These are phyloP conservation scores for Anagrus nilaparvatae DNA, from an alignment of 1,140 invertebrate species.

Conservation along the genomic window DNA sequence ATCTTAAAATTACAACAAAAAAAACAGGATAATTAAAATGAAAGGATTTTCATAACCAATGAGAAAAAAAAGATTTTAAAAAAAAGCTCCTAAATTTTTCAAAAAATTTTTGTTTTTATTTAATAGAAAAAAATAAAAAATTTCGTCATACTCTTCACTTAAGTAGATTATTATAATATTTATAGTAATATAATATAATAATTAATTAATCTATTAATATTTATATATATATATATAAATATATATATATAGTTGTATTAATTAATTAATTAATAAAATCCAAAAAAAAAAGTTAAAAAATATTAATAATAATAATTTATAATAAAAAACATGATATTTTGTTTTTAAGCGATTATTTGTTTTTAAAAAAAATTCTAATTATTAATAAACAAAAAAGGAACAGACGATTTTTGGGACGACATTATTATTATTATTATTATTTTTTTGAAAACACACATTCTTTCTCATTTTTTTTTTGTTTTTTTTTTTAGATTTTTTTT, in stretches of 20 bases:
- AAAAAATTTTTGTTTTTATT: conserved; percentile 17
- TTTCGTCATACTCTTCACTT: conserved; percentile 14
- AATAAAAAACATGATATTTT: no score
- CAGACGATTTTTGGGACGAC: conserved; percentile 11
- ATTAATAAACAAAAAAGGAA: no score
- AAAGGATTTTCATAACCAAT: no score
- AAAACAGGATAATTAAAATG: no score
- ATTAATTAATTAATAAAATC: no score
- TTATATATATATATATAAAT: conserved; percentile 11
- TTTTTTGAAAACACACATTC: conserved; percentile 4
- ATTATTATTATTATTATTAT: conserved; percentile 9
- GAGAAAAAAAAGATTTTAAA: no score
- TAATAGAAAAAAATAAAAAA: conserved; percentile 20
- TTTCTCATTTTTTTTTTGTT: conserved; percentile 9
- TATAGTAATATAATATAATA: conserved; percentile 12
- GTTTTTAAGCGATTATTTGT: no score
- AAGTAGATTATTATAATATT: conserved; percentile 16
- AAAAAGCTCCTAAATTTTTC: conserved; percentile 14
- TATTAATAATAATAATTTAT: conserved; percentile 15
- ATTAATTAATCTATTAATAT: conserved; percentile 3
- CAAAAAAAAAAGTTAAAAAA: conserved; percentile 12
- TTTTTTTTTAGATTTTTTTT: background rate
- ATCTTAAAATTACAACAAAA: no score
- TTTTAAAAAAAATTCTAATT: no score
- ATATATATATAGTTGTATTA: conserved; percentile 4